Percentiles rank a stretch among this genome's conserved stretches.
Conservation (phyloP, 2,888 invertebrate species). For the Pilophorus perplexus region DNA sequence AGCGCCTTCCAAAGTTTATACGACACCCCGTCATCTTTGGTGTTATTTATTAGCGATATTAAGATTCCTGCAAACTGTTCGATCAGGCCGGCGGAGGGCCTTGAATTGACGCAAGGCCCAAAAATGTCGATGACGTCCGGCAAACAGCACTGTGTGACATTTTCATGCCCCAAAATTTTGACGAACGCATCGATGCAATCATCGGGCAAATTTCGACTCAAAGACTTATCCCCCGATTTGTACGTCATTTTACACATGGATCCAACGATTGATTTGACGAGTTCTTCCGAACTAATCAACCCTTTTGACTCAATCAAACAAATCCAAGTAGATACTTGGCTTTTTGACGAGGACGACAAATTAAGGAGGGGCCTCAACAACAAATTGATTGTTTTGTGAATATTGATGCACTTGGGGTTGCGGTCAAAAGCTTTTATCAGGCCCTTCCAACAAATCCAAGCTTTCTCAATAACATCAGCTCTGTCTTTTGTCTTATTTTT, state of each 20-base stretch:
- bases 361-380: slow-evolving; percentile 13
- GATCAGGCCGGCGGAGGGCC: not conserved
- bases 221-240: slow-evolving; percentile 9
- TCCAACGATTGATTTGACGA: slow-evolving; percentile 5
- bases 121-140: not conserved
- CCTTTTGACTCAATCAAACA: slow-evolving; percentile 16
- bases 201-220: slow-evolving; percentile 11
- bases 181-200: slow-evolving; percentile 9
- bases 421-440: slow-evolving; percentile 13
- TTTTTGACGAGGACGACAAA: not conserved
- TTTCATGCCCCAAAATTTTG: not conserved
- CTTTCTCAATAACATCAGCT: slow-evolving; percentile 8
- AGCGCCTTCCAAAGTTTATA: slow-evolving; percentile 12
- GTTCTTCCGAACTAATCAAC: not conserved
- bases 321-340: slow-evolving; percentile 3
- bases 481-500: slow-evolving; percentile 22
- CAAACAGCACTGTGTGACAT: not conserved
- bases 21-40: not conserved
- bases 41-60: not conserved
- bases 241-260: slow-evolving; percentile 5
- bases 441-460: slow-evolving; percentile 23
- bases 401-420: not conserved
- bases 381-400: slow-evolving; percentile 6
- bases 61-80: not conserved
- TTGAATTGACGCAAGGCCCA: slow-evolving; percentile 2